phyloP scores from a whole-genome alignment of 2,888 invertebrate genomes.

The Clusia tigrina region DNA sequence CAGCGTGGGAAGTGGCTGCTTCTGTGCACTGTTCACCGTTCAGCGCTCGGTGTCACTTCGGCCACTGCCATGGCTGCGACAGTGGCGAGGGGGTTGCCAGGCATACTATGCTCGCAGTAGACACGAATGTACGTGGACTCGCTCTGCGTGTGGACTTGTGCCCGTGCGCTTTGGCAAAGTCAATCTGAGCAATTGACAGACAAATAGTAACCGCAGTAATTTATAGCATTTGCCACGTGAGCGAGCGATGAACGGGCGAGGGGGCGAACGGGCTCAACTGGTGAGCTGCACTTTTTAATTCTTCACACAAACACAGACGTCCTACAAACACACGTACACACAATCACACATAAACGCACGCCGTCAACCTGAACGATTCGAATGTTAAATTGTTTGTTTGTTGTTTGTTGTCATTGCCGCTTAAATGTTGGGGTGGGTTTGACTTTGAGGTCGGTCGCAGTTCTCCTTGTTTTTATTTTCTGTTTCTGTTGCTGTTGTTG shows the following conservation, averaged over 20 bases:
- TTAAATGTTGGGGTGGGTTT: slow-evolving; percentile 56
- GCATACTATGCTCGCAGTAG: background rate
- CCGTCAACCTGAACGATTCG: slow-evolving; percentile 26
- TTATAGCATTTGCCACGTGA: slow-evolving; percentile 54
- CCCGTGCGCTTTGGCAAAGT: slow-evolving; percentile 37
- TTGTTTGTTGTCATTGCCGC: slow-evolving; percentile 61
- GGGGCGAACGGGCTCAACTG: no score
- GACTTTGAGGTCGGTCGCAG: slow-evolving; percentile 38
- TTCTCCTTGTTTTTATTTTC: background rate
- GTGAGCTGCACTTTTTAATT: slow-evolving; percentile 13
- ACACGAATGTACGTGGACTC: background rate
- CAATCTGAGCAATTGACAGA: slow-evolving; percentile 50
- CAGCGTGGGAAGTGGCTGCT: slow-evolving; percentile 34
- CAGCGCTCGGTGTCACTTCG: no score
- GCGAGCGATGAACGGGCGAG: no score
- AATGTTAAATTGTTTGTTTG: slow-evolving; percentile 64
- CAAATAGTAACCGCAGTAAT: slow-evolving; percentile 46
- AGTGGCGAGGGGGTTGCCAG: background rate
- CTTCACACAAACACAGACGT: slow-evolving; percentile 27
- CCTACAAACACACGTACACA: no score
- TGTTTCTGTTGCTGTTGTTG: no score
- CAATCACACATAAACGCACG: slow-evolving; percentile 1
- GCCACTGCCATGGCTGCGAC: background rate
- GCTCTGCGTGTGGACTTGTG: no score
- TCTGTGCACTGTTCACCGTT: no score